Conservation (phyloP, 1,140 invertebrate species). For the Phortica variegata region DNA sequence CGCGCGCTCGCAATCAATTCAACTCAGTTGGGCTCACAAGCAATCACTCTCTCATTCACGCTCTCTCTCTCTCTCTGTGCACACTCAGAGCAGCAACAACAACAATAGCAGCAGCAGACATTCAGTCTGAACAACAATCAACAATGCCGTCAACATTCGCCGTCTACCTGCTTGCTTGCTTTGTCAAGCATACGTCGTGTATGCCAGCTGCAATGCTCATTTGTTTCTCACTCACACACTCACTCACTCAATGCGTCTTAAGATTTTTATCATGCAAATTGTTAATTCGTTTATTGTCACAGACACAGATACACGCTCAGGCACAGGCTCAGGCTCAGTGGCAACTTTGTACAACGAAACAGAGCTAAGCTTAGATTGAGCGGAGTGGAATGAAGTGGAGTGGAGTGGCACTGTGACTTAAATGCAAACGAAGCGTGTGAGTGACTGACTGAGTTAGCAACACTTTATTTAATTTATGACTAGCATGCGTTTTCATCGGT, state of each 20-base stretch:
- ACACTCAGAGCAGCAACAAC: slow-evolving; percentile 20
- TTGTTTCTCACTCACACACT: no score
- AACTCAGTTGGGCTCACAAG: no score
- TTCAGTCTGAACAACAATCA: slow-evolving; percentile 41
- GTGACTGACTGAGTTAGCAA: slow-evolving; percentile 11
- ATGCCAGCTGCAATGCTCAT: slow-evolving; percentile 26
- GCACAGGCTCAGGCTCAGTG: neutral
- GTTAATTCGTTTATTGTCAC: slow-evolving; percentile 40
- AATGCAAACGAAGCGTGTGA: slow-evolving; percentile 10
- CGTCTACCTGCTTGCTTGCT: neutral
- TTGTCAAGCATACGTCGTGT: slow-evolving; percentile 39
- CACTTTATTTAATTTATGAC: no score
- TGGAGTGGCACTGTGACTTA: no score
- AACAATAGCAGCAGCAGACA: slow-evolving; percentile 29
- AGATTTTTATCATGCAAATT: slow-evolving; percentile 52
- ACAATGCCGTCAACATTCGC: slow-evolving; percentile 26
- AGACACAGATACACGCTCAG: slow-evolving; percentile 12
- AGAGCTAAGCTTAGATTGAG: no score
- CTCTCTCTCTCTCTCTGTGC: no score
- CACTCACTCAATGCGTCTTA: no score
- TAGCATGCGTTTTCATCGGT: no score
- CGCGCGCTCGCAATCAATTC: no score
- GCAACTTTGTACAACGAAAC: no score
- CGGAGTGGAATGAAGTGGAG: no score
- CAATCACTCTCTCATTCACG: no score